These are phyloP conservation scores for Hemibagrus guttatus DNA, from an alignment of 2,797 vertebrate genomes.

Conservation along the genomic window DNA sequence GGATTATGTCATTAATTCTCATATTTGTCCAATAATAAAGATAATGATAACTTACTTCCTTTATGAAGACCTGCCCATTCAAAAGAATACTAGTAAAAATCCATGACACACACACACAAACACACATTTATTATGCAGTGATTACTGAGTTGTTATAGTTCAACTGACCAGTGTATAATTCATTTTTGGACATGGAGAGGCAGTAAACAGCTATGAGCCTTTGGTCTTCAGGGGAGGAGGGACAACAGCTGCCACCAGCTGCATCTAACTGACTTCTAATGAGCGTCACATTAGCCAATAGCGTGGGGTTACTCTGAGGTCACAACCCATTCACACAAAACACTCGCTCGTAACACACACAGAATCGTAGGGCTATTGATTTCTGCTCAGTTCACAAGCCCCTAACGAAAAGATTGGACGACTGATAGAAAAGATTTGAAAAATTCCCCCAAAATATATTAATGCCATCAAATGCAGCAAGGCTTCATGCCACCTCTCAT, in stretches of 20 bases:
- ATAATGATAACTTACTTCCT: not conserved
- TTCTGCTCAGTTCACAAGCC: constrained; percentile 28
- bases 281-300: constrained; percentile 41
- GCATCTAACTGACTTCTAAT: constrained; percentile 39
- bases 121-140: not conserved
- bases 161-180: not conserved
- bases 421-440: not conserved
- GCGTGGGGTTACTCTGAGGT: constrained; percentile 41
- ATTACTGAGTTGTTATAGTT: not conserved
- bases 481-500: constrained; percentile 44
- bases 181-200: constrained; percentile 34
- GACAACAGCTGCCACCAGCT: constrained; percentile 41
- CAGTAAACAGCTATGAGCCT: constrained; percentile 12
- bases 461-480: constrained; percentile 15
- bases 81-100: not conserved
- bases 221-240: constrained; percentile 1
- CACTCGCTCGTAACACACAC: constrained; percentile 18
- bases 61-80: not conserved
- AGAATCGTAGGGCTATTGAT: not conserved
- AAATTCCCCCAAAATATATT: not conserved
- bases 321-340: constrained; percentile 42
- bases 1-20: not conserved
- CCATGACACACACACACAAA: too few relatives aligned
- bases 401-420: not conserved
- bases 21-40: not conserved